Conservation (phyloP, 2,888 invertebrate species). For the Aquatica leii region DNA sequence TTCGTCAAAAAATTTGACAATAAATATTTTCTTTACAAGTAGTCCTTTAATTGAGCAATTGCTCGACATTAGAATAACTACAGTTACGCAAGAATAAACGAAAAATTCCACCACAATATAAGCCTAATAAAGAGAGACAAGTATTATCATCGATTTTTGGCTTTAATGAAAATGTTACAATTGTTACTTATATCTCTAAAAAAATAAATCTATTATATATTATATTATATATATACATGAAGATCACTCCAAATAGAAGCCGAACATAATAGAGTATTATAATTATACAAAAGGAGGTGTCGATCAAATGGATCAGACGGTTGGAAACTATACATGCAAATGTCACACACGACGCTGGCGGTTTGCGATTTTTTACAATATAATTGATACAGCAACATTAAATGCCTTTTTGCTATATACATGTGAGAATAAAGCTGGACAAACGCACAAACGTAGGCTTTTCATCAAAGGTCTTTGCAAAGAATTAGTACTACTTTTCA, state of each 20-base stretch:
- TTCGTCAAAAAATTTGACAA: constrained; percentile 1
- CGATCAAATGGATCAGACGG: not conserved
- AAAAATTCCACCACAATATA: not conserved
- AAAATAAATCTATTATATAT: not conserved
- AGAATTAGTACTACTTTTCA: not conserved
- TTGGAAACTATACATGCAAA: too few relatives aligned
- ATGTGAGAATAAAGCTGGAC: not conserved
- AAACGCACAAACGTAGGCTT: too few relatives aligned
- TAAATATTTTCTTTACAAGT: not conserved
- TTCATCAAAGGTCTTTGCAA: too few relatives aligned
- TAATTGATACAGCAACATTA: not conserved
- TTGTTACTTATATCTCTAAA: not conserved
- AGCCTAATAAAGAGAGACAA: not conserved
- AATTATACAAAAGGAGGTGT: too few relatives aligned
- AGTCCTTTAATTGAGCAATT: not conserved
- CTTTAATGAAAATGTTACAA: not conserved
- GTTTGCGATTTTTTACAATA: too few relatives aligned
- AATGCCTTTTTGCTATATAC: not conserved
- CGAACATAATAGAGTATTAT: too few relatives aligned
- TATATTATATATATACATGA: not conserved
- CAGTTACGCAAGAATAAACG: not conserved
- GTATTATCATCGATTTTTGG: not conserved
- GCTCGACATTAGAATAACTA: not conserved
- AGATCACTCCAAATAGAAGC: too few relatives aligned
- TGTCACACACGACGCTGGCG: too few relatives aligned